These are phyloP conservation scores for Phoenicopterus ruber DNA, from an alignment of 2,113 vertebrate species.

Conservation along the genomic window DNA sequence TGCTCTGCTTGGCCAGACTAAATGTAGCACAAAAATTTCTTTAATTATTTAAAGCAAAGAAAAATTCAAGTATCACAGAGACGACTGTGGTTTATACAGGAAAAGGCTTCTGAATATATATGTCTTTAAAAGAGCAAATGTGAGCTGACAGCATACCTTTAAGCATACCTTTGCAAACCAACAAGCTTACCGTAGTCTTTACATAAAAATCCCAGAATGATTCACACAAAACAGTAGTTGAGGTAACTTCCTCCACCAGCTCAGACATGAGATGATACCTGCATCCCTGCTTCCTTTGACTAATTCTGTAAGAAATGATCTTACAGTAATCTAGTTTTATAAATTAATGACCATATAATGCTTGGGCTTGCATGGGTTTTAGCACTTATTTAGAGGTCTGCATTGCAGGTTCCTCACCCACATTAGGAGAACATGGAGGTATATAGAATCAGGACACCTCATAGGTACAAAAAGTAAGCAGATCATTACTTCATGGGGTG, in stretches of 20 bases:
- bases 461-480: neutral
- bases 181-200: neutral
- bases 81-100: neutral
- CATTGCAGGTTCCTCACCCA: neutral
- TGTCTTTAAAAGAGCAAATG: neutral
- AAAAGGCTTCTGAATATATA: constrained; percentile 1
- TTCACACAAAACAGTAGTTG: neutral
- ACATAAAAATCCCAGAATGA: neutral
- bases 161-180: neutral
- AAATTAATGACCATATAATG: neutral
- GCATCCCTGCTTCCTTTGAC: neutral
- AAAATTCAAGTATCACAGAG: neutral
- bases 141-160: neutral
- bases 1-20: neutral
- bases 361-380: neutral
- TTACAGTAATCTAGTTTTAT: neutral
- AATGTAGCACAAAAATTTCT: neutral
- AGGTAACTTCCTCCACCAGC: neutral
- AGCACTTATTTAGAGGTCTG: neutral
- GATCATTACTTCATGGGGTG: neutral
- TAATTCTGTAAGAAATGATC: neutral
- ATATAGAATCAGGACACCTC: neutral
- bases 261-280: neutral
- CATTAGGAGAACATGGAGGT: neutral
- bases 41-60: constrained; percentile 40